Evolutionary conservation across 1,140 invertebrate species (phyloP).

Genomic region (Drosophila funebris): DNA sequence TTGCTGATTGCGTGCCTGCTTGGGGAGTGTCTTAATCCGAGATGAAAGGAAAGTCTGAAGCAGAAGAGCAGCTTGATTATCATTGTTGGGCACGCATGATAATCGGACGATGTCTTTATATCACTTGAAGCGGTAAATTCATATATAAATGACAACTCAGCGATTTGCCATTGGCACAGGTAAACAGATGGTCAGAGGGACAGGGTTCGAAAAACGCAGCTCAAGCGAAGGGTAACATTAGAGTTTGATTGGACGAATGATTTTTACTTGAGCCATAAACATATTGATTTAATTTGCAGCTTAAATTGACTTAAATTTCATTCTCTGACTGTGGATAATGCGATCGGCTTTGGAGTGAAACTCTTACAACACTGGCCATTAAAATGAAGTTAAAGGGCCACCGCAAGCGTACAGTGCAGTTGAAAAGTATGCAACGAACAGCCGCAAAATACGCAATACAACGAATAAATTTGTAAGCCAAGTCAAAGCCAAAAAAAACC

Average conservation of each 20-base stretch:
- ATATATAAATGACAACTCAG: conserved; percentile 48
- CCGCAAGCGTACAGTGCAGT: conserved; percentile 32
- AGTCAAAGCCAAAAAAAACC: conserved; percentile 33
- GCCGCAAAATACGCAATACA: conserved; percentile 14
- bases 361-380: neutral
- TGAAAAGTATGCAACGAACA: conserved; percentile 29
- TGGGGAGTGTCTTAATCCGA: neutral
- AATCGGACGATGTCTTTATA: conserved; percentile 33
- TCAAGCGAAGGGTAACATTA: conserved; percentile 5
- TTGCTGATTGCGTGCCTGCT: conserved; percentile 1
- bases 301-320: conserved; percentile 21
- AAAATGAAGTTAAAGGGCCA: conserved; percentile 26
- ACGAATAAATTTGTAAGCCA: conserved; percentile 26
- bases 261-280: conserved; percentile 38
- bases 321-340: conserved; percentile 19
- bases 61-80: conserved; percentile 36
- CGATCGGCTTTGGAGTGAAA: conserved; percentile 10
- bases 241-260: conserved; percentile 53
- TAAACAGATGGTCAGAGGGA: neutral
- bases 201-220: neutral
- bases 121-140: conserved; percentile 43
- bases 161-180: conserved; percentile 7
- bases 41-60: conserved; percentile 40
- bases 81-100: conserved; percentile 34
- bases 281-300: conserved; percentile 47